These are phyloP conservation scores for Onychomys leucogaster DNA, from an alignment of 2,797 vertebrate genomes.

Conservation along the genomic window DNA sequence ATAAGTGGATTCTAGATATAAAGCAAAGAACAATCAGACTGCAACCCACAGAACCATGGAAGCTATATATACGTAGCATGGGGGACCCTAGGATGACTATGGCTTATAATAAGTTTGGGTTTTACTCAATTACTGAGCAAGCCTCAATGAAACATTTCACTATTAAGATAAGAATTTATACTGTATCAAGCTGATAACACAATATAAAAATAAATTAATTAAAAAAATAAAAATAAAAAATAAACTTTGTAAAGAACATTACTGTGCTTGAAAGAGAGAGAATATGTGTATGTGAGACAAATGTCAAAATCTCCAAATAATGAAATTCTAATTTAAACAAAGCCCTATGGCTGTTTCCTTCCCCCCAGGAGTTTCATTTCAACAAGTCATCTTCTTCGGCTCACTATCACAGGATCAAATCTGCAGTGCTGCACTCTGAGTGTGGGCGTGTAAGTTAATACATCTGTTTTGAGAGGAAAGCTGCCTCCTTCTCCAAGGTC, in stretches of 20 bases:
- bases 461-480: neutral
- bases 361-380: neutral
- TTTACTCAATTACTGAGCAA: too few species aligned
- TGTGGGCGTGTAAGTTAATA: neutral
- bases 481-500: neutral
- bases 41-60: too few species aligned
- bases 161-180: too few species aligned
- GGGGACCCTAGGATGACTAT: too few species aligned
- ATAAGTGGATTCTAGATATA: too few species aligned
- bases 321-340: neutral
- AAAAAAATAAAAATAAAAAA: too few species aligned
- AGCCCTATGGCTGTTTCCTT: neutral
- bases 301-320: neutral
- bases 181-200: too few species aligned
- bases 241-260: neutral
- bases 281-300: neutral
- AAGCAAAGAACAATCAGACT: too few species aligned
- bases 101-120: too few species aligned
- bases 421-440: neutral
- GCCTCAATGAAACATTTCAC: too few species aligned
- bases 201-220: too few species aligned
- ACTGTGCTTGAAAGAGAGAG: neutral
- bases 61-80: too few species aligned
- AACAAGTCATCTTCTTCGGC: neutral
- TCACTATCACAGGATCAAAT: neutral